Conservation (phyloP, 2,797 vertebrate genomes). For the Momotus momota region DNA sequence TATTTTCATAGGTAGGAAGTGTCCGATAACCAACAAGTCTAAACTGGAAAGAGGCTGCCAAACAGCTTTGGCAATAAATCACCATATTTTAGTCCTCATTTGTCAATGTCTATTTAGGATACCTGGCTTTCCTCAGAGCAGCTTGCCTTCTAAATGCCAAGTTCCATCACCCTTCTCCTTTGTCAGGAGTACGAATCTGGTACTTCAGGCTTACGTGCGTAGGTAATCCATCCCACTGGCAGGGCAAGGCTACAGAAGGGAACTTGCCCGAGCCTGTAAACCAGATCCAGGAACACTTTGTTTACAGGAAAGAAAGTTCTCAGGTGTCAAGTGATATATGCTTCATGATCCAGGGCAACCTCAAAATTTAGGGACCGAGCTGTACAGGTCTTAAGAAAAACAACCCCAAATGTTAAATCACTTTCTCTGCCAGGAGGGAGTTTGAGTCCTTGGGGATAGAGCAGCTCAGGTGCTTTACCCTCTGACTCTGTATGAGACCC, state of each 20-base stretch:
- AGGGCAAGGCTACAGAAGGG: background rate
- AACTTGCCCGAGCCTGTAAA: background rate
- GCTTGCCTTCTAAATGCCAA: background rate
- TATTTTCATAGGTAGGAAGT: background rate
- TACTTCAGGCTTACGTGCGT: accelerated
- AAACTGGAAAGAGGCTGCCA: background rate
- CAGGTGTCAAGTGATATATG: background rate
- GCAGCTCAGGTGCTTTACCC: background rate
- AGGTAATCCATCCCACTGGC: background rate
- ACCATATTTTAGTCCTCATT: background rate
- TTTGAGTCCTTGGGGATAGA: background rate
- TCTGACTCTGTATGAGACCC: background rate
- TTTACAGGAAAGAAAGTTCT: background rate
- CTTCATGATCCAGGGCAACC: background rate
- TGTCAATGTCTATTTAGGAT: background rate
- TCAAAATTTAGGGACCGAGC: background rate
- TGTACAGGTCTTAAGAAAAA: background rate
- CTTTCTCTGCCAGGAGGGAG: background rate
- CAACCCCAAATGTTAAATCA: background rate
- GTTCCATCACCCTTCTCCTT: background rate
- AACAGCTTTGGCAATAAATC: background rate
- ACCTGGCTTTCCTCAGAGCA: background rate
- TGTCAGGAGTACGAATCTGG: background rate
- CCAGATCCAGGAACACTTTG: background rate
- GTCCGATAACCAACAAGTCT: background rate